These are phyloP conservation scores for Colossoma macropomum DNA, from an alignment of 2,113 vertebrate genomes.

Conservation along the genomic window DNA sequence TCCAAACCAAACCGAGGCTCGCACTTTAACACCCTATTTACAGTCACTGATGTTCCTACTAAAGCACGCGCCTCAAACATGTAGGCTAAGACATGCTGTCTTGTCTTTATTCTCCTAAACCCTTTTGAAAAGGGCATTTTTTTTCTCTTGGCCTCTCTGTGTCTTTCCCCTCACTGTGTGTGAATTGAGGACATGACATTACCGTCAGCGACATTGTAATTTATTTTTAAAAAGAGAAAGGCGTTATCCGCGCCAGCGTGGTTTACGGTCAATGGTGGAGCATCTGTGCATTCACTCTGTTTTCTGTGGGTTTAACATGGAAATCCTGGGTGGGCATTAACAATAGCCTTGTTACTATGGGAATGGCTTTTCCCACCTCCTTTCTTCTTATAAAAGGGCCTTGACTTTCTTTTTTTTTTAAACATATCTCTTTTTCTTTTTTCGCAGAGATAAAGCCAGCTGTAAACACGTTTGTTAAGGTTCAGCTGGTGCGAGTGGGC, in stretches of 20 bases:
- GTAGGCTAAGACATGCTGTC: conserved; percentile 52
- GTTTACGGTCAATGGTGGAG: conserved; percentile 61
- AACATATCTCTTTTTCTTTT: conserved; percentile 6
- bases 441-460: conserved; percentile 3
- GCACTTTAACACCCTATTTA: background rate
- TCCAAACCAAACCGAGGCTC: background rate
- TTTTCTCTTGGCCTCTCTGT: conserved; percentile 57
- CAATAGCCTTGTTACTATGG: conserved; percentile 67
- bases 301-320: conserved; percentile 58
- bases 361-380: conserved; percentile 55
- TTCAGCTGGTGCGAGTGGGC: conserved; percentile 17
- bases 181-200: conserved; percentile 70
- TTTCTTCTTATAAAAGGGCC: conserved; percentile 18
- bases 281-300: conserved; percentile 48
- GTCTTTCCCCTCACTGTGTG: conserved; percentile 42
- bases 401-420: conserved; percentile 10
- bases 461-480: conserved; percentile 25
- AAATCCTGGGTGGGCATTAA: conserved; percentile 65
- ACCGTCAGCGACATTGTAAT: conserved; percentile 70
- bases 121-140: conserved; percentile 64
- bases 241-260: conserved; percentile 59
- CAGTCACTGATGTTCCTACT: conserved; percentile 4
- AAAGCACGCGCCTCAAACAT: conserved; percentile 60
- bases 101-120: conserved; percentile 58
- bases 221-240: conserved; percentile 66